Evolutionary conservation across 1,140 invertebrate genomes (phyloP), one percentile per base, ranked within the genome.

Genomic region (Aradophagus sp.): DNA sequence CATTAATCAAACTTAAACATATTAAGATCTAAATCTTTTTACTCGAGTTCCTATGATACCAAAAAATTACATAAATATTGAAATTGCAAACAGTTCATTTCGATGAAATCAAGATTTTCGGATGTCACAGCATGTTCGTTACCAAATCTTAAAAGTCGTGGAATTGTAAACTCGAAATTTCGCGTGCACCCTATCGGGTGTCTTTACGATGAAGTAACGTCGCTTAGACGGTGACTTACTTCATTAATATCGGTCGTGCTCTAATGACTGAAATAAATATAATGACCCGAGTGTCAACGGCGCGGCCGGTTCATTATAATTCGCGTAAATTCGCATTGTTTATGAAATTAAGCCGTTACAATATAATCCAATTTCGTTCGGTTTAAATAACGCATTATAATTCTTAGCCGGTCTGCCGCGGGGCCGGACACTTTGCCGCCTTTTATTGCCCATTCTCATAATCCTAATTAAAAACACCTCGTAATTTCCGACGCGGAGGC

Each of bases 201-300:
- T 45, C 48, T 17, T 45, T 45, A 44, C 17, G 3, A 5, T 23
- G 16, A 13, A 55, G 14, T 55, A 55, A 50, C 20, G 2, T 23
- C 11, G 19, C 16, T 23, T 5, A 16, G 50, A 47, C 34, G 35
- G 41, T 65, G 34, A 56, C 34, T 66, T 56, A 66, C 44, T 16
- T 20, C 52, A 42, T 66, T 66, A 66, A 56, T 56, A 66, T 66
- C 36, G 44, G 36, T 42, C 35, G 42, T 5, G 17, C 44, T 8
- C 27, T 66, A 66, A 50, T 56, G 52, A 66, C 42, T 41, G 48
- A 56, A 66, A 66, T 50, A 52, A 66, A 44, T 42, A 41, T 31
- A 66, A 66, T 56, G 52, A 48, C 42, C 8, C 32, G 7, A 34
- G 42, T 17, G 48, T 55, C 34, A 36, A 26, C 14, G 23, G 13